These are phyloP conservation scores for Caloenas nicobarica DNA, from an alignment of 2,113 vertebrate species.

Conservation along the genomic window DNA sequence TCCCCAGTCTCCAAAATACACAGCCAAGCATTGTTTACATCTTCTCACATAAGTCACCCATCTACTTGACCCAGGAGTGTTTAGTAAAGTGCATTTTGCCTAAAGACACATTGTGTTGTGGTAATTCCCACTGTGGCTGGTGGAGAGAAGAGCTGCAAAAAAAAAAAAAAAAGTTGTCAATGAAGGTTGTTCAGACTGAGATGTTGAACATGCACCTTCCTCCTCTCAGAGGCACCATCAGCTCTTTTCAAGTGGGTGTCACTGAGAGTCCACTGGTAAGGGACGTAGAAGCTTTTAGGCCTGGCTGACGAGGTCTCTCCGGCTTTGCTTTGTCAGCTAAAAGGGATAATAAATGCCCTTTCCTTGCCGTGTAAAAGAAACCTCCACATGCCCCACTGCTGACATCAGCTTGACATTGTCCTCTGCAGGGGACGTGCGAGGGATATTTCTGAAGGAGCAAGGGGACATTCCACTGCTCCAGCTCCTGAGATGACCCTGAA, in stretches of 20 bases:
- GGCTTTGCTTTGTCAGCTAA: conserved; percentile 52
- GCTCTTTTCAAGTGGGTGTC: background rate
- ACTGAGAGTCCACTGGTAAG: background rate
- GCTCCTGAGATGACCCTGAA: conserved; percentile 24
- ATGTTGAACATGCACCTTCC: background rate
- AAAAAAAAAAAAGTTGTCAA: background rate
- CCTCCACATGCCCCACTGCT: background rate
- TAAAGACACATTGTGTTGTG: background rate
- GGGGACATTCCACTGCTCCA: conserved; percentile 33
- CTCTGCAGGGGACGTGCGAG: background rate
- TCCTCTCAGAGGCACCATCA: background rate
- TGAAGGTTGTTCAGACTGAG: background rate
- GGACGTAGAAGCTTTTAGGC: conserved; percentile 17
- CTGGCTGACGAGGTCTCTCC: background rate
- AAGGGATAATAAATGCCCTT: conserved; percentile 49
- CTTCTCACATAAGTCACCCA: background rate
- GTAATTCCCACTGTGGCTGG: background rate
- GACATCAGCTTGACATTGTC: conserved; percentile 58
- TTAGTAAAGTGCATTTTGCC: background rate
- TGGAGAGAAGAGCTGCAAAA: background rate
- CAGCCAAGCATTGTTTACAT: background rate
- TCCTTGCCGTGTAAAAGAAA: conserved; percentile 48
- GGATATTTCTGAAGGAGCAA: conserved; percentile 60
- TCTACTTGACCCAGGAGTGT: background rate
- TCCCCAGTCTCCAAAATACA: background rate